A percentile compares a stretch with the other conserved stretches of the same genome.
phyloP scores from a whole-genome alignment of 2,888 invertebrate species.

The Harpagoxenus sublaevis region DNA sequence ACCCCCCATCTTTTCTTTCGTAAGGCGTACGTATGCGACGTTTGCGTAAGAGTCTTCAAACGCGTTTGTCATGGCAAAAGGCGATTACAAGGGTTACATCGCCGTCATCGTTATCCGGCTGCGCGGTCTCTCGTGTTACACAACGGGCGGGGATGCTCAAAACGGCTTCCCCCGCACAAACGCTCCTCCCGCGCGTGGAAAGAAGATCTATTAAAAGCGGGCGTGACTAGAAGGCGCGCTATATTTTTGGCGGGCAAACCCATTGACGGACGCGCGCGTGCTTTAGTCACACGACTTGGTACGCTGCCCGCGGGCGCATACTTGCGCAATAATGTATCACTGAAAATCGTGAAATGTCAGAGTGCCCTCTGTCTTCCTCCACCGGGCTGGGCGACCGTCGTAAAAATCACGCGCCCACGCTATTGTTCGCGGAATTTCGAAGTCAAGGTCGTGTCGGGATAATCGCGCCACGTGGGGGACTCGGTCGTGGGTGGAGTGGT shows the following conservation, averaged over 20 bases:
- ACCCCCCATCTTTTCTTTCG: background rate
- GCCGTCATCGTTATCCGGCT: constrained; percentile 38
- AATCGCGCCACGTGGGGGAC: background rate
- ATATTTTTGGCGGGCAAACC: constrained; percentile 67
- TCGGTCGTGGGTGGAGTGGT: background rate
- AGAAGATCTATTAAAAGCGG: constrained; percentile 52
- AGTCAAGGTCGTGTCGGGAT: constrained; percentile 18
- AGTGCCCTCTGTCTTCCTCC: constrained; percentile 41
- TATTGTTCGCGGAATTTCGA: constrained; percentile 5
- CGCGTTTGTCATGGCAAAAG: background rate
- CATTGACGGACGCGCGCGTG: constrained; percentile 66
- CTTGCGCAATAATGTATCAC: constrained; percentile 70
- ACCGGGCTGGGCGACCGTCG: background rate
- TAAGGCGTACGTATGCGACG: background rate
- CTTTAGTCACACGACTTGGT: constrained; percentile 71
- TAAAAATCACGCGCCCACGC: constrained; percentile 35
- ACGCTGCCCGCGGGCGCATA: constrained; percentile 67
- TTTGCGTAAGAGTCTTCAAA: constrained; percentile 1
- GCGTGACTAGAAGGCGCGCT: constrained; percentile 23
- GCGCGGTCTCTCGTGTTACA: constrained; percentile 41
- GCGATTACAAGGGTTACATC: constrained; percentile 47
- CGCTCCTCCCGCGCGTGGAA: constrained; percentile 2
- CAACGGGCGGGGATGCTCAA: constrained; percentile 17
- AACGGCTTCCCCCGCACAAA: constrained; percentile 12
- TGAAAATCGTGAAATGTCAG: constrained; percentile 69